These are phyloP conservation scores for Bryconaethiops microstoma DNA, from an alignment of 2,797 vertebrate species.

Conservation along the genomic window DNA sequence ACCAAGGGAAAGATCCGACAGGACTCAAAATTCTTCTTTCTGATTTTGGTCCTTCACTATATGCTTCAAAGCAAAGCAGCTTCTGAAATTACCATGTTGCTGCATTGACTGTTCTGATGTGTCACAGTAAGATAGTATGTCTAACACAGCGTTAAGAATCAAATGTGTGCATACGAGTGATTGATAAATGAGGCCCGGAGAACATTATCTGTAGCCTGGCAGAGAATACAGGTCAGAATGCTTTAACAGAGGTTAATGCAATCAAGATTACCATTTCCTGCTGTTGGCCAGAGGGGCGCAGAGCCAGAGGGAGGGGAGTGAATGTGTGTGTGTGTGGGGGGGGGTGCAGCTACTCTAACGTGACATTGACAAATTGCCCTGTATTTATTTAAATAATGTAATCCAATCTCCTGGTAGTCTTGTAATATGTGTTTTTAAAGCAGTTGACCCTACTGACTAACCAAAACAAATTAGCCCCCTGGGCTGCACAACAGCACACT, in stretches of 20 bases:
- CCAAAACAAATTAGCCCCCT: constrained; percentile 86
- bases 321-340: constrained; percentile 51
- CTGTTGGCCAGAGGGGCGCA: constrained; percentile 74
- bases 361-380: constrained; percentile 97
- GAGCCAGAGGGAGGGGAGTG: constrained; percentile 54
- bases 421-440: constrained; percentile 87
- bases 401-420: constrained; percentile 86
- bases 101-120: constrained; percentile 14
- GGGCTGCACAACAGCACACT: constrained; percentile 64
- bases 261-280: constrained; percentile 88
- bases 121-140: constrained; percentile 29
- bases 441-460: constrained; percentile 86
- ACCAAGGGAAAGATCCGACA: not conserved
- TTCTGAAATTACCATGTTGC: not conserved
- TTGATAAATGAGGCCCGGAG: constrained; percentile 57
- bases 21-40: constrained; percentile 1
- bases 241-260: constrained; percentile 86
- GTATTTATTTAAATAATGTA: constrained; percentile 96
- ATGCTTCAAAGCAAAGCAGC: constrained; percentile 2
- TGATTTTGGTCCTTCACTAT: not conserved
- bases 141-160: constrained; percentile 29
- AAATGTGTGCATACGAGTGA: constrained; percentile 27
- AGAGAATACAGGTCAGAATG: constrained; percentile 75
- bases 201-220: constrained; percentile 79
- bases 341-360: constrained; percentile 78